phyloP scores from a whole-genome alignment of 2,888 invertebrate genomes.

The Oegoconia quadripuncta region DNA sequence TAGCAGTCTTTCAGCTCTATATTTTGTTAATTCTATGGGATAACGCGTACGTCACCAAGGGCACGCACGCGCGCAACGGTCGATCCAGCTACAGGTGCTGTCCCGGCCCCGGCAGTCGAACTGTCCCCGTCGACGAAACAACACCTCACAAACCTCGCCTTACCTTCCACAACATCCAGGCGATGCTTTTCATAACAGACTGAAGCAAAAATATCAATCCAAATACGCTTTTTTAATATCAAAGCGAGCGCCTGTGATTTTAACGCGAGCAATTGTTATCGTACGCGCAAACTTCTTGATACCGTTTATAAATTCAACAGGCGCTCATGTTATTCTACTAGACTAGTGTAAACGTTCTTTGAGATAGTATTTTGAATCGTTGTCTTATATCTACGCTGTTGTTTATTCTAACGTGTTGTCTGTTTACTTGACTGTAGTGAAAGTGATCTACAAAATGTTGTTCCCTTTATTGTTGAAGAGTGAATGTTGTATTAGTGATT shows the following conservation, averaged over 20 bases:
- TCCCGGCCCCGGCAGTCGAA: constrained; percentile 60
- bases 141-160: constrained; percentile 25
- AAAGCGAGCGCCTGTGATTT: constrained; percentile 32
- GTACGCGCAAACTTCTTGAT: constrained; percentile 21
- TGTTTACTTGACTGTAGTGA: constrained; percentile 32
- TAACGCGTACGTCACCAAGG: constrained; percentile 68
- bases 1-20: constrained; percentile 14
- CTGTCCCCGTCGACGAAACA: constrained; percentile 40
- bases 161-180: constrained; percentile 26
- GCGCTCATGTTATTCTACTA: constrained; percentile 40
- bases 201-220: constrained; percentile 33
- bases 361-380: constrained; percentile 44
- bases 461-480: constrained; percentile 32
- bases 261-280: constrained; percentile 28
- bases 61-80: constrained; percentile 74
- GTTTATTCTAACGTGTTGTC: constrained; percentile 44
- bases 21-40: constrained; percentile 34
- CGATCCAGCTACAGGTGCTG: constrained; percentile 77
- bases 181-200: constrained; percentile 46
- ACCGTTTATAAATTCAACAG: constrained; percentile 62
- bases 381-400: constrained; percentile 48
- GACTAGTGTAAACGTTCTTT: constrained; percentile 34
- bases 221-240: constrained; percentile 18
- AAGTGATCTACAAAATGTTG: constrained; percentile 28
- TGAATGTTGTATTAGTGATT: constrained; percentile 19